Conservation (phyloP, 2,888 invertebrate species). For the Cheilosia variabilis region DNA sequence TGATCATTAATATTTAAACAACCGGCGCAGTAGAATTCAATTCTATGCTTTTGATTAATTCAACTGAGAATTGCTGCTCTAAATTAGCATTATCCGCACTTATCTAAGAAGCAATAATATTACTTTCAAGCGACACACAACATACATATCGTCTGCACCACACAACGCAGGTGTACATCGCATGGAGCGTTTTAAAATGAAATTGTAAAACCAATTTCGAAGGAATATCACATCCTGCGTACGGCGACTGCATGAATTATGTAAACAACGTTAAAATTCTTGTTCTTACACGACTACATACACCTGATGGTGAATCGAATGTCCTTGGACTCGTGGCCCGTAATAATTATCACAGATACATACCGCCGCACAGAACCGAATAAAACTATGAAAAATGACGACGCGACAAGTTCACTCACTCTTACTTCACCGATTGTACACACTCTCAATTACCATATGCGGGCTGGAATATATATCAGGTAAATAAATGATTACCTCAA, state of each 20-base stretch:
- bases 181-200: background rate
- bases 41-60: too few relatives aligned
- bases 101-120: too few relatives aligned
- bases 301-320: constrained; percentile 16
- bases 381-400: constrained; percentile 43
- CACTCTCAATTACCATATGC: constrained; percentile 51
- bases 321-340: constrained; percentile 51
- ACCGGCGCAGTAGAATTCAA: too few relatives aligned
- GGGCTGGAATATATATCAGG: constrained; percentile 30
- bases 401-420: constrained; percentile 69
- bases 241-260: constrained; percentile 14
- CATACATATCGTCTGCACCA: too few relatives aligned
- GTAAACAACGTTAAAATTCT: constrained; percentile 32
- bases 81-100: too few relatives aligned
- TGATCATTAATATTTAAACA: too few relatives aligned
- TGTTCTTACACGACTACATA: constrained; percentile 7
- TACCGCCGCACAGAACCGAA: background rate
- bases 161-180: too few relatives aligned
- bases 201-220: background rate
- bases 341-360: background rate
- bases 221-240: background rate
- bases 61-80: too few relatives aligned
- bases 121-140: too few relatives aligned
- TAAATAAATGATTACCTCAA: constrained; percentile 72
- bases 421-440: constrained; percentile 34